A percentile compares a stretch with the other conserved stretches of the same genome.
Evolutionary conservation across 2,797 vertebrate genomes (phyloP).

Genomic region (Glyptemys insculpta): DNA sequence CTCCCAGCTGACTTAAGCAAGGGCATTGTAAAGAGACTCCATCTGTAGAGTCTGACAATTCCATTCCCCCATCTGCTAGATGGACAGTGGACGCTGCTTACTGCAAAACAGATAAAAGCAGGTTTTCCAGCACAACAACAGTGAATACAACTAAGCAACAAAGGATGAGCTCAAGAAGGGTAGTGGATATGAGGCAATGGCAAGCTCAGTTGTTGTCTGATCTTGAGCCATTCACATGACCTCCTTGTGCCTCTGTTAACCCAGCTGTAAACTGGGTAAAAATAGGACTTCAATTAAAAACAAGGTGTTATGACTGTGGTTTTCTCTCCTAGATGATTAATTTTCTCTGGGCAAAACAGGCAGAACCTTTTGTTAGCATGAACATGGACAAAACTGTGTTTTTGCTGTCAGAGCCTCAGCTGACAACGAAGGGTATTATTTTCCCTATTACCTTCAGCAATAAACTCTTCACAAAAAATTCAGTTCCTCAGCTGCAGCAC

Average conservation of each 20-base stretch:
- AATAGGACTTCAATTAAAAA: fast-evolving
- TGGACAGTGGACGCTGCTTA: conserved; percentile 68
- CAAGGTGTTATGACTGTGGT: neutral
- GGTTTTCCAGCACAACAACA: conserved; percentile 59
- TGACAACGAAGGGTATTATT: neutral
- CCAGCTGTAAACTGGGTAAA: neutral
- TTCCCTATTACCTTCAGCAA: neutral
- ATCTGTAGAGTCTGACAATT: conserved; percentile 70
- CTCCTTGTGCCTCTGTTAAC: conserved; percentile 1
- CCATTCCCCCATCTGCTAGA: conserved; percentile 75
- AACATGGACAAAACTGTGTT: neutral
- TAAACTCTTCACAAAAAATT: neutral
- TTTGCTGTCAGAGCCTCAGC: neutral
- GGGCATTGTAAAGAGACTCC: conserved; percentile 75
- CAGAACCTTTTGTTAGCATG: neutral
- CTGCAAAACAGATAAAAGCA: conserved; percentile 64
- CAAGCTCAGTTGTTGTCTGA: neutral
- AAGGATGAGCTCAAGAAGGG: neutral
- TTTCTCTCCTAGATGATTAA: neutral
- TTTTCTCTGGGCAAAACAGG: neutral
- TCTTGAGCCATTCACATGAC: conserved; percentile 13
- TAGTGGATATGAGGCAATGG: neutral
- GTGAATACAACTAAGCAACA: conserved; percentile 59
- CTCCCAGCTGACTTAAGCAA: conserved; percentile 67
- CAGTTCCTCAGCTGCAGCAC: neutral